These are phyloP conservation scores for Staurois parvus DNA, from an alignment of 2,797 vertebrate species.

Conservation along the genomic window DNA sequence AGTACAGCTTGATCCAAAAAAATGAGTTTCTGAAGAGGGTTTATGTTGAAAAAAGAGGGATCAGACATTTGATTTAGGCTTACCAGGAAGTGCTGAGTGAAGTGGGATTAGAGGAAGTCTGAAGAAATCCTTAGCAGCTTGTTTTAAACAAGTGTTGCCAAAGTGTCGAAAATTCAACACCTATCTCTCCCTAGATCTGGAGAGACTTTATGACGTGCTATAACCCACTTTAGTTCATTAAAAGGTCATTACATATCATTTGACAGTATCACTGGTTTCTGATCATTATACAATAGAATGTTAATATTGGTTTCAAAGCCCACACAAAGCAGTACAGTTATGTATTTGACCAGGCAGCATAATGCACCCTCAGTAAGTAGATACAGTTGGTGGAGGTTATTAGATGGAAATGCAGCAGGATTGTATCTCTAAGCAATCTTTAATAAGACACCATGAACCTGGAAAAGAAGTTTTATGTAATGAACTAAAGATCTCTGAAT, in stretches of 20 bases:
- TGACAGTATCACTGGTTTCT: constrained; percentile 44
- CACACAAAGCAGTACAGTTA: constrained; percentile 39
- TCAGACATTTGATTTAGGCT: constrained; percentile 53
- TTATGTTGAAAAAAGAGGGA: constrained; percentile 30
- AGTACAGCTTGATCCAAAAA: constrained; percentile 32
- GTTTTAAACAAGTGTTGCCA: constrained; percentile 55
- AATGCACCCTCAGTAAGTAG: constrained; percentile 12
- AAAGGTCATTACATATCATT: constrained; percentile 50
- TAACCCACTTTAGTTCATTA: constrained; percentile 49
- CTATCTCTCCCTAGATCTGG: constrained; percentile 53
- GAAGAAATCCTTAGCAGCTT: constrained; percentile 51
- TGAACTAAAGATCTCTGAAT: constrained; percentile 38
- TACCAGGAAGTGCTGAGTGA: constrained; percentile 55
- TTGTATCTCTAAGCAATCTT: constrained; percentile 46
- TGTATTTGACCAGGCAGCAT: constrained; percentile 17
- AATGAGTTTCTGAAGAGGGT: constrained; percentile 29
- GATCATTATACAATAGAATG: constrained; percentile 50
- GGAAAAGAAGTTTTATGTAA: constrained; percentile 33
- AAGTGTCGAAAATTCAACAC: constrained; percentile 56
- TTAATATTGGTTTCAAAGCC: constrained; percentile 51
- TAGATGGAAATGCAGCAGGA: constrained; percentile 38
- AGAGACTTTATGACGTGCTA: constrained; percentile 50
- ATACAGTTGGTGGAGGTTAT: constrained; percentile 39
- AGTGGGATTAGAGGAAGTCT: constrained; percentile 49
- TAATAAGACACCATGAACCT: constrained; percentile 24